A percentile compares a stretch with the other conserved stretches of the same genome.
These are phyloP conservation scores for Lypha dubia DNA, from an alignment of 2,888 invertebrate genomes.

Conservation along the genomic window DNA sequence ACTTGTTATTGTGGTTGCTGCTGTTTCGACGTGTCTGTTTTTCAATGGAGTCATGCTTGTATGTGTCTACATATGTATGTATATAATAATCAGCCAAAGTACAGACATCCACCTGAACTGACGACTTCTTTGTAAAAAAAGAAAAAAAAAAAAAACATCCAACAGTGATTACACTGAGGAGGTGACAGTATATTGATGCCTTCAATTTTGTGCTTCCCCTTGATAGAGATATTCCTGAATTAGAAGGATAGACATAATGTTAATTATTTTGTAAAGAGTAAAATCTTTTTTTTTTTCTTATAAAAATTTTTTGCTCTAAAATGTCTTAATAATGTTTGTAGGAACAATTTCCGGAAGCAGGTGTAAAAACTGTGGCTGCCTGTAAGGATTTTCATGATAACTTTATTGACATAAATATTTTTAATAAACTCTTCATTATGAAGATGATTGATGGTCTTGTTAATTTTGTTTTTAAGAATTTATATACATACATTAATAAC, in stretches of 20 bases:
- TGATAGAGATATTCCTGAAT: background rate
- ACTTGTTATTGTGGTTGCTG: conserved; percentile 29
- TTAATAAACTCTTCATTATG: too few relatives aligned
- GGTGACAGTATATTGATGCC: conserved; percentile 5
- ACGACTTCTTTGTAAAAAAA: conserved; percentile 18
- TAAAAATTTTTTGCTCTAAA: background rate
- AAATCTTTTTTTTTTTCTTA: background rate
- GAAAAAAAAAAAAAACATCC: background rate
- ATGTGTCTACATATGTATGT: too few relatives aligned
- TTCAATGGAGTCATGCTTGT: conserved; percentile 11
- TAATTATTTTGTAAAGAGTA: background rate
- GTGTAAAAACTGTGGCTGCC: background rate
- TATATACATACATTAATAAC: too few relatives aligned
- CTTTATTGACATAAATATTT: too few relatives aligned
- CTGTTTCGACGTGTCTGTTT: conserved; percentile 33
- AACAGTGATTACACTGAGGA: conserved; percentile 32
- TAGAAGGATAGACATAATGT: background rate
- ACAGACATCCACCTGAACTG: conserved; percentile 9
- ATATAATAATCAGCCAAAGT: conserved; percentile 34
- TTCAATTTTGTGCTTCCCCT: conserved; percentile 1
- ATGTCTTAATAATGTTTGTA: background rate
- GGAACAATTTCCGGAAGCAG: background rate
- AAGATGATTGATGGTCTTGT: too few relatives aligned
- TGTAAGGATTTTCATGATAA: background rate
- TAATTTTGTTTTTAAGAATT: too few relatives aligned